Evolutionary conservation across 30 jellyfish, hydroid and myxozoan genomes (phyloP), one percentile per base, ranked within the genome.

Genomic region (Aurelia sp.): DNA sequence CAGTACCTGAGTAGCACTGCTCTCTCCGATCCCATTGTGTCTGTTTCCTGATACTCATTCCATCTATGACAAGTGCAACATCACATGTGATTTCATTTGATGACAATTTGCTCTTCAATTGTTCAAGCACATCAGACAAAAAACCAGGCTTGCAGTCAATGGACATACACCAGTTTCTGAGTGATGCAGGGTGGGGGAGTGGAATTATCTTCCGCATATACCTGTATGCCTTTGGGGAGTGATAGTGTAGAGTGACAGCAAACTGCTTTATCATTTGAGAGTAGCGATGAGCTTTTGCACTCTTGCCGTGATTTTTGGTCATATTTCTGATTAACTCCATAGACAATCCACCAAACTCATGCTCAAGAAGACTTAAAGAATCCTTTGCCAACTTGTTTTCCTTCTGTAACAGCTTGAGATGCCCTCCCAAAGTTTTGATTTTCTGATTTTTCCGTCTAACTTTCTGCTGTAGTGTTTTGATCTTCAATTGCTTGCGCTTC

Each of bases 151-250:
- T 33, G 27, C 81, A 70, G 69, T 70, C 69, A 11, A 70, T 33
- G 69, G 81, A 70, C 2, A 76, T 18, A 18, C 69, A 33, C 81
- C 31, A 70, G 18, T 18, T 70, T 70, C 64, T 37, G 70, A 70
- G 16, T 11, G 85, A 52, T 37, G 85, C 22, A 13, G 85, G 78
- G 44, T 74, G 85, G 16, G 85, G 85, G 78, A 74, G 78, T 10
- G 12, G 79, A 44, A 74, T 13, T 8, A 52, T 50, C 44, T 74
- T 74, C 78, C 69, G 21, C 81, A 70, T 11, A 33, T 18, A 70
- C 27, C 12, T 18, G 22, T 70, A 70, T 11, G 81, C 81, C 27
- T 70, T 70, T 16, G 69, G 81, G 65, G 81, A 70, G 40, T 70
- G 68, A 33, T 18, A 70, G 33, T 70, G 65, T 13, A 70, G 81